Evolutionary conservation across 2,113 vertebrate species (phyloP).

Genomic region (Urocitellus parryii): DNA sequence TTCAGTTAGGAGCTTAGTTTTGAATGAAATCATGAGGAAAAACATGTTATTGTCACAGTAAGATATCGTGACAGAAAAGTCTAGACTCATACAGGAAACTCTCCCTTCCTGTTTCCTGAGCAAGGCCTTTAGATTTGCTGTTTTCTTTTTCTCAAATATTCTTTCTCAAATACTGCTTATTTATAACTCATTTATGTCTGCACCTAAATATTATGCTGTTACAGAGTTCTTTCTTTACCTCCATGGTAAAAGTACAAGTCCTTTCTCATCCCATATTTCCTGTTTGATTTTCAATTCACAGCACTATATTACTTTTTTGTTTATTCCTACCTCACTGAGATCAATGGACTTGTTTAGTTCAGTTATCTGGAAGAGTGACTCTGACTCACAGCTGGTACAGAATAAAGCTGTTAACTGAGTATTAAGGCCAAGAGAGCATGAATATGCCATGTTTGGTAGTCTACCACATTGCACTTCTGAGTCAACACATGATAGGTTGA

Average conservation of each 20-base stretch:
- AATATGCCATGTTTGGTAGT: neutral
- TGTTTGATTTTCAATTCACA: neutral
- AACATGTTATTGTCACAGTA: neutral
- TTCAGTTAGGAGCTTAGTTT: neutral
- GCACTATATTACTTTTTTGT: neutral
- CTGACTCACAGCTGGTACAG: neutral
- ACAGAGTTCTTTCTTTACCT: neutral
- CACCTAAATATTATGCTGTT: neutral
- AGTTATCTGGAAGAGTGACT: neutral
- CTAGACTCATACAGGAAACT: neutral
- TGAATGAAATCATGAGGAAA: neutral
- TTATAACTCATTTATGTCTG: too few species aligned
- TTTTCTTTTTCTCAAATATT: neutral
- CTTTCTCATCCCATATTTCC: neutral
- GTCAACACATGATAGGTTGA: neutral
- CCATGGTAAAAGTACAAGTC: neutral
- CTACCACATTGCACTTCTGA: neutral
- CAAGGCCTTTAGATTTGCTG: neutral
- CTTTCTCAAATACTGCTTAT: neutral
- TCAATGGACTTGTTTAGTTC: neutral
- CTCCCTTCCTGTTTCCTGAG: neutral
- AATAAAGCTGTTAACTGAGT: neutral
- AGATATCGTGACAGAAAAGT: neutral
- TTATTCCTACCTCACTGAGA: neutral
- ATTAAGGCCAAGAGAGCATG: neutral